Evolutionary conservation across 2,888 invertebrate genomes (phyloP).

Genomic region (Lypha dubia): DNA sequence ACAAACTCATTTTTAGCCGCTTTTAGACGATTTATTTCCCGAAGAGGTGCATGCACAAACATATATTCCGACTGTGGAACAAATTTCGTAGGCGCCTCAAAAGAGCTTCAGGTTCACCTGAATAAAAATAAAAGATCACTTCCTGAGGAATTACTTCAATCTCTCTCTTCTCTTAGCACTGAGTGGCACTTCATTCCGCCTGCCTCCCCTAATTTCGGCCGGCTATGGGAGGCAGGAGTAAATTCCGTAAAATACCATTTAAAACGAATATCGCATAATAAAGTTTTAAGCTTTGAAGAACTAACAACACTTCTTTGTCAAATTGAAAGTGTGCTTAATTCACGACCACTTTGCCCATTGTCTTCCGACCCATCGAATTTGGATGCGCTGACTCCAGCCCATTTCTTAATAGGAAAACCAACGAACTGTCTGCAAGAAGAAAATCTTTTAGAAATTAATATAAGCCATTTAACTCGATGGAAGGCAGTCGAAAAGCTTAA

Average conservation of each 20-base stretch:
- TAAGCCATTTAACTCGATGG: conserved; percentile 4
- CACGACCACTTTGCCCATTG: conserved; percentile 52
- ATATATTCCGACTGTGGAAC: too few relatives aligned
- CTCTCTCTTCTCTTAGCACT: too few relatives aligned
- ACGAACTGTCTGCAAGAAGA: conserved; percentile 50
- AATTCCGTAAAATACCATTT: conserved; percentile 24
- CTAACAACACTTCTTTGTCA: conserved; percentile 50
- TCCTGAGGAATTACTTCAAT: too few relatives aligned
- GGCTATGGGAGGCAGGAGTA: conserved; percentile 55
- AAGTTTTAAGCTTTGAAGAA: conserved; percentile 61
- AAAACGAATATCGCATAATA: conserved; percentile 12
- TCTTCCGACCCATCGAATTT: conserved; percentile 50
- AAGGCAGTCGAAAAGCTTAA: conserved; percentile 17
- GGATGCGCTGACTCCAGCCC: conserved; percentile 43
- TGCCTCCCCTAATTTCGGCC: conserved; percentile 60
- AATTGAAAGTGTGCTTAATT: conserved; percentile 54
- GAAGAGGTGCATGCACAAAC: too few relatives aligned
- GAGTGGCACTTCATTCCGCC: conserved; percentile 50
- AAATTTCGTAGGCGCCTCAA: too few relatives aligned
- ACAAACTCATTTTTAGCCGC: conserved; percentile 61
- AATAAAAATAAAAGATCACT: too few relatives aligned
- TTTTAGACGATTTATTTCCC: too few relatives aligned
- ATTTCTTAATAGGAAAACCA: background rate
- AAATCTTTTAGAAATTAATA: conserved; percentile 25
- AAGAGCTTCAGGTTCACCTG: too few relatives aligned